Conservation (phyloP, 2,113 vertebrate genomes). For the Leptocoma aspasia region DNA sequence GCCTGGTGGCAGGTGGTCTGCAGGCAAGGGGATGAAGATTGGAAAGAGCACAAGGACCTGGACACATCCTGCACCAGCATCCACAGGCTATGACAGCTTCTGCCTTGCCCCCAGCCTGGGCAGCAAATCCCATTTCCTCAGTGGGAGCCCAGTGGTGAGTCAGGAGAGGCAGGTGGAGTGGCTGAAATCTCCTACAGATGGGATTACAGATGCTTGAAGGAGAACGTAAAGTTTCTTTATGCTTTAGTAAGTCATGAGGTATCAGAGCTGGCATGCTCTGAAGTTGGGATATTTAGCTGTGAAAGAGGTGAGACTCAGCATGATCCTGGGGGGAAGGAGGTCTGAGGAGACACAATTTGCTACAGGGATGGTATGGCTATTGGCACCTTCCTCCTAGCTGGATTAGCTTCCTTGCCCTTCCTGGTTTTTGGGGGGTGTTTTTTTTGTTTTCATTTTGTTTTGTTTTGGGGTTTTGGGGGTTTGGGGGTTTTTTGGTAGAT, state of each 20-base stretch:
- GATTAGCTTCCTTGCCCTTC: neutral
- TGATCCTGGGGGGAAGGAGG: neutral
- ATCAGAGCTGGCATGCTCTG: neutral
- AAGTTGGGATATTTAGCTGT: neutral
- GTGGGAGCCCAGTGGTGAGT: neutral
- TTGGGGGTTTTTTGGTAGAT: neutral
- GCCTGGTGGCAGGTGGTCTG: accelerated
- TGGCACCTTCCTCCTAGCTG: neutral
- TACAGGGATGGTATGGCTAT: neutral
- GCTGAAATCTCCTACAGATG: neutral
- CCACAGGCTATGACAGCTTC: neutral
- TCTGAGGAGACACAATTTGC: neutral
- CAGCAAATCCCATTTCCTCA: neutral
- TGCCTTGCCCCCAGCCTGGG: accelerated
- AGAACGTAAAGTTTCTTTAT: neutral
- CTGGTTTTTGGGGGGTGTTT: neutral
- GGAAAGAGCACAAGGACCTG: neutral
- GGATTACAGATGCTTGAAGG: neutral
- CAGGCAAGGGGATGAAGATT: neutral
- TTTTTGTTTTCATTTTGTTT: too few species aligned
- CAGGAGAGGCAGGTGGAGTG: neutral
- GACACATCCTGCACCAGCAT: neutral
- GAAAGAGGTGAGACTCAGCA: neutral
- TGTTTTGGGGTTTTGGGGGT: too few species aligned
- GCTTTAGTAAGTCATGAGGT: neutral